Evolutionary conservation across 2,797 vertebrate species (phyloP).

Genomic region (Chelonia mydas): DNA sequence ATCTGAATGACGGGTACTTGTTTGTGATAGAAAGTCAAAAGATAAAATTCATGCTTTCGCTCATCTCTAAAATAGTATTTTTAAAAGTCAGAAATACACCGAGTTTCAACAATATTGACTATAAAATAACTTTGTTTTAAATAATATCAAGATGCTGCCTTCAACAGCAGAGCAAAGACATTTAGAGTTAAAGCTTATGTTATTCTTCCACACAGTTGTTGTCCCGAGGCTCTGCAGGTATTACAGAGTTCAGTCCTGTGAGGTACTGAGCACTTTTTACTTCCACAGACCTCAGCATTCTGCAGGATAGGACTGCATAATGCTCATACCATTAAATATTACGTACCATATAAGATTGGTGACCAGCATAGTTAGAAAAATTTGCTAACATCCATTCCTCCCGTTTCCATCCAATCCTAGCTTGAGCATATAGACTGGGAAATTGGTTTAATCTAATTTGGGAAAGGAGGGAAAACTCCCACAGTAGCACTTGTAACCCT

Average conservation of each 20-base stretch:
- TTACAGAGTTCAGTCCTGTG: background rate
- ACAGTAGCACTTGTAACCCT: background rate
- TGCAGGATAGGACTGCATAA: background rate
- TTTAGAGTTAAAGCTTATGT: background rate
- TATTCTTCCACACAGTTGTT: background rate
- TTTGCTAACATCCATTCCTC: background rate
- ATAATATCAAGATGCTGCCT: background rate
- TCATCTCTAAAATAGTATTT: background rate
- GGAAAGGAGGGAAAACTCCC: background rate
- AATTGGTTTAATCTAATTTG: background rate
- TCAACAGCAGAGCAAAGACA: background rate
- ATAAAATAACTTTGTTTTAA: background rate
- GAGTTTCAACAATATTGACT: background rate
- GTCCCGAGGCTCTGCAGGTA: background rate
- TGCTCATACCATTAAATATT: background rate
- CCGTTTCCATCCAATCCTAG: background rate
- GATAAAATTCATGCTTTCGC: background rate
- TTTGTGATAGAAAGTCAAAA: constrained; percentile 28
- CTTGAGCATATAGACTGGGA: background rate
- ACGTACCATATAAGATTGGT: rapidly evolving
- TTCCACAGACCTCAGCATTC: background rate
- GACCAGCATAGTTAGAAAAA: background rate
- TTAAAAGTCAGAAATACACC: background rate
- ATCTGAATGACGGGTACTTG: constrained; percentile 39
- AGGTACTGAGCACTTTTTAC: background rate